Percentiles rank a stretch among this genome's conserved stretches.
phyloP scores from a whole-genome alignment of 2,797 vertebrate species.

The Muscicapa comitata region DNA sequence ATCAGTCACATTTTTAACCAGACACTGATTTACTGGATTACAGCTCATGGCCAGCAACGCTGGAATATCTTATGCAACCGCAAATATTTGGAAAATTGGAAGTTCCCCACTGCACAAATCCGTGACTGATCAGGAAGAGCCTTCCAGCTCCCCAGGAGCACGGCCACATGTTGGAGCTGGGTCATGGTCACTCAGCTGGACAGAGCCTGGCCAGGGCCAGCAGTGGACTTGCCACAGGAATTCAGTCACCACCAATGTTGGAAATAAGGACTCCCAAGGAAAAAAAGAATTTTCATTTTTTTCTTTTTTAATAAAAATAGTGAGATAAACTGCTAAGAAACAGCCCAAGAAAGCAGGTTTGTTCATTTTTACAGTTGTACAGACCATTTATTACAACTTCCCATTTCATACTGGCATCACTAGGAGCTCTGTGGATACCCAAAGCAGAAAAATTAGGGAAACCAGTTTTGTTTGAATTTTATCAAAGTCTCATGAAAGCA shows the following conservation, averaged over 20 bases:
- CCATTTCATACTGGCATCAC: fast-evolving
- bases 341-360: neutral
- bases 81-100: conserved; percentile 14
- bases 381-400: neutral
- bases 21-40: neutral
- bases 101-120: neutral
- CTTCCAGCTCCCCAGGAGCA: neutral
- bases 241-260: fast-evolving
- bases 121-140: neutral
- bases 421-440: neutral
- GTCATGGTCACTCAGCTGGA: neutral
- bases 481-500: neutral
- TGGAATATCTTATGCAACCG: neutral
- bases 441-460: neutral
- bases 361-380: neutral
- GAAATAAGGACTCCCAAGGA: neutral
- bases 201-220: neutral
- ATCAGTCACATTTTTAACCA: neutral
- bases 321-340: neutral
- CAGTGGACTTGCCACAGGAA: fast-evolving
- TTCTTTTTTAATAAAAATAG: conserved; percentile 28
- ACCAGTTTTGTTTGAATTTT: neutral
- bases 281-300: neutral
- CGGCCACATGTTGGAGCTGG: neutral
- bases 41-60: neutral